Percentiles rank a stretch among this genome's conserved stretches.
Conservation (phyloP, 2,888 invertebrate genomes). For the Cheilosia pagana region DNA sequence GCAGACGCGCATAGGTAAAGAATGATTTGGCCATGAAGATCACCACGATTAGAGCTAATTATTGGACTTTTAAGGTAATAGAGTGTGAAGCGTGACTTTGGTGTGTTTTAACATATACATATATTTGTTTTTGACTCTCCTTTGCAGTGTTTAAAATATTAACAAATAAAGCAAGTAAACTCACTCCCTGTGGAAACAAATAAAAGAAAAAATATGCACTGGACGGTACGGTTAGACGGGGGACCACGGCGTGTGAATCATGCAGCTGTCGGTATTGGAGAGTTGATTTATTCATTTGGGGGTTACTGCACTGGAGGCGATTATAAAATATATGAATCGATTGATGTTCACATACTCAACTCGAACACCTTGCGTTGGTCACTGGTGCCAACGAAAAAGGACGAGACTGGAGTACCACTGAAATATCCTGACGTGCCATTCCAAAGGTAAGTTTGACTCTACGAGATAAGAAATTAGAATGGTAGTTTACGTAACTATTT, state of each 20-base stretch:
- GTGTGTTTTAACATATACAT: not conserved
- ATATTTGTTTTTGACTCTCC: not conserved
- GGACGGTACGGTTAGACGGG: slow-evolving; percentile 94
- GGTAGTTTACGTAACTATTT: slow-evolving; percentile 6
- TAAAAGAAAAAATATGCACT: slow-evolving; percentile 86
- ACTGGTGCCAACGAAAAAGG: slow-evolving; percentile 84
- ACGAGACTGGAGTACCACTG: slow-evolving; percentile 82
- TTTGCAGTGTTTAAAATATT: slow-evolving; percentile 8
- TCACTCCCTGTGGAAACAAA: not conserved
- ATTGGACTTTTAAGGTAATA: slow-evolving; percentile 49
- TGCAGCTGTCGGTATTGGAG: slow-evolving; percentile 92
- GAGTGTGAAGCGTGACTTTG: slow-evolving; percentile 1
- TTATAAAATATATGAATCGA: slow-evolving; percentile 89
- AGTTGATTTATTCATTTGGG: slow-evolving; percentile 94
- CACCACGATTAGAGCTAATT: slow-evolving; percentile 29
- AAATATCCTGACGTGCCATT: slow-evolving; percentile 87
- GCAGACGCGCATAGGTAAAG: slow-evolving; percentile 32
- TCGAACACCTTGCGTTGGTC: slow-evolving; percentile 87
- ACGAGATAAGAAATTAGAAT: not conserved
- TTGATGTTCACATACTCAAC: slow-evolving; percentile 94
- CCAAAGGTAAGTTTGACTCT: slow-evolving; percentile 84
- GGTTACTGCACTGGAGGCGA: slow-evolving; percentile 93
- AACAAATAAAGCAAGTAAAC: not conserved
- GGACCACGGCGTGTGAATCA: slow-evolving; percentile 97
- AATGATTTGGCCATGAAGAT: slow-evolving; percentile 50